Conservation (phyloP, 2,888 invertebrate species). For the Belgica antarctica region DNA sequence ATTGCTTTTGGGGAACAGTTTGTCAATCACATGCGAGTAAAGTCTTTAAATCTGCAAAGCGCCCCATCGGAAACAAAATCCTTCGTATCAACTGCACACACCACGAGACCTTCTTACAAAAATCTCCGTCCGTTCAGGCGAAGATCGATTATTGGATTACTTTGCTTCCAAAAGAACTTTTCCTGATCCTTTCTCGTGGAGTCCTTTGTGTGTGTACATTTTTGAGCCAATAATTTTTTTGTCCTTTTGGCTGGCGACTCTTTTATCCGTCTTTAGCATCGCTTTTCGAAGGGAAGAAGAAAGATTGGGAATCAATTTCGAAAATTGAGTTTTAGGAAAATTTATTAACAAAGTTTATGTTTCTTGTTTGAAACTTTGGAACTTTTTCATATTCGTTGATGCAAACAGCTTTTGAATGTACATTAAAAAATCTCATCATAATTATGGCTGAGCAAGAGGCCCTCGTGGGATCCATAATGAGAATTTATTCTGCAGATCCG, state of each 20-base stretch:
- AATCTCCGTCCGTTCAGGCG: slow-evolving; percentile 16
- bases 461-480: background rate
- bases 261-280: too few relatives aligned
- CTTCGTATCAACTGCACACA: background rate
- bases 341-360: too few relatives aligned
- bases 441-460: background rate
- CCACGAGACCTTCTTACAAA: slow-evolving; percentile 5
- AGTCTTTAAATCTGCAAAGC: too few relatives aligned
- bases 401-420: background rate
- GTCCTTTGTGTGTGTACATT: background rate
- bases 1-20: background rate
- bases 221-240: background rate
- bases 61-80: too few relatives aligned
- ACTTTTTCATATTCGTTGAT: background rate
- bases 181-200: background rate
- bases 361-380: slow-evolving; percentile 1
- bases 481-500: background rate
- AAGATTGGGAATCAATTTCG: slow-evolving; percentile 7
- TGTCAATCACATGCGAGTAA: background rate
- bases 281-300: too few relatives aligned
- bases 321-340: slow-evolving; percentile 11
- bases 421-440: slow-evolving; percentile 2
- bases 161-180: slow-evolving; percentile 18
- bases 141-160: slow-evolving; percentile 37
- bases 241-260: background rate